Base-by-base conservation (phyloP, 2,113 vertebrate species). In the Ictidomys tridecemlineatus region DNA sequence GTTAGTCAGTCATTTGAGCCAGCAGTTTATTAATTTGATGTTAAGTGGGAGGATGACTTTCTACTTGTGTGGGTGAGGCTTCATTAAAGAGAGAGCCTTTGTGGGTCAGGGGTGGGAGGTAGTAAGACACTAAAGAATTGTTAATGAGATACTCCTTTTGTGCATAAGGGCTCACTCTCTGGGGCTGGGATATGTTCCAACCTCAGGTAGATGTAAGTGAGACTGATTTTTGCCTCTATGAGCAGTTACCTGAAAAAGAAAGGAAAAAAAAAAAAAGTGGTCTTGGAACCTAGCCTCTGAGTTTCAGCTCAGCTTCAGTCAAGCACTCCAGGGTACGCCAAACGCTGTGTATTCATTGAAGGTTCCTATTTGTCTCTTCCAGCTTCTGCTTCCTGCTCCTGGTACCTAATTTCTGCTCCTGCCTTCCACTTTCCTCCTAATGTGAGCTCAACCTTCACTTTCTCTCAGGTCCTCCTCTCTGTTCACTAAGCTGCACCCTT, bases 301-400 rank as follows among this genome's bases (percentile, higher is more conserved):
- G 82, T 74, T 88, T 92, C 32, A 70, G 67, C 48, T 51, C 74
- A n/a, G 94, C 51, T 80, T n/a, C 37, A 56, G 58, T 80, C 26
- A 18, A 87, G 76, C 28, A 0, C 94, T 92, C 74, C 78, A 34
- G 87, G 78, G 73, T 86, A 39, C 24, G 5, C 69, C 42, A 17
- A 91, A 92, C 94, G 94, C 93, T 93, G 32, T 96, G 72, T 98
- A 97, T 94, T 99, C 97, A 99, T 82, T 70, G 73, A 92, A 98
- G 98, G 96, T 98, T 98, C 98, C 98, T 98, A n/a, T 99, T 98
- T 99, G 98, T 99, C 98, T 99, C 98, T 99, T 99, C 98, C 99
- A 99, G 99, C 99, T 98, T 99, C 98, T 98, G 98, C 98, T 97
- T 99, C 98, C 99, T 99, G 99, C 88, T 98, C 98, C 99, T 42